Evolutionary conservation across 2,888 invertebrate species (phyloP), one percentile per base, ranked within the genome.

Genomic region (Leptopilina myrica): DNA sequence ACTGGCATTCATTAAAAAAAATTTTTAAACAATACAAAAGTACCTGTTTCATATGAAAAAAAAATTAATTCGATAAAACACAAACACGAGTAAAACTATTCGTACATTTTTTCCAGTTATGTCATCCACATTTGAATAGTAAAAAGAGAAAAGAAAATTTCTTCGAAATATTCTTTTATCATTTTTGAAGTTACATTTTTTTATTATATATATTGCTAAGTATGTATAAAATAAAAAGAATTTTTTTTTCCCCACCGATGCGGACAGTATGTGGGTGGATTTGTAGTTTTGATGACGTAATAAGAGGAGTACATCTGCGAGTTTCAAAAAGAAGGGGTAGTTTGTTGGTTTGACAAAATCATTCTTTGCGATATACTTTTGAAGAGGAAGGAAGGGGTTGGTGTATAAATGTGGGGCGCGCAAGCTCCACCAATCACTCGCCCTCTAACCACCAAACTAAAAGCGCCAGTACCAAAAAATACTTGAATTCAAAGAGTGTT

Each of bases 351-450:
- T 82, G 80, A 78, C 82, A 80, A 82, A 80, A 82, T 26, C 53
- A 33, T 79, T 80, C 80, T 78, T 84, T 65, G 80, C 78, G 79
- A 79, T 77, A 76, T 53, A 9, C 11, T 53, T 26, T 53, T 20
- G 20, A 49, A 26, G 49, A 69, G 20, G 53, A 69, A 69, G 33
- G 69, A 43, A 43, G 87, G 86, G 87, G 85, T 82, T 82, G 81
- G 77, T 49, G 12, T 90, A 90, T 90, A 90, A 90, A 90, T 89
- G 87, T 87, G 81, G 86, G 84, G 80, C 86, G 90, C 90, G 90
- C 90, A 88, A 90, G 89, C 89, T 87, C 89, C 87, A 86, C 88
- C 86, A 87, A 89, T 89, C 90, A 90, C 85, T 90, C 89, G 88
- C 87, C 86, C 89, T 90, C 87, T 89, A 88, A 90, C 87, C 88